These are phyloP conservation scores for Drosophila ohnishii DNA, from an alignment of 1,140 invertebrate species.

Conservation along the genomic window DNA sequence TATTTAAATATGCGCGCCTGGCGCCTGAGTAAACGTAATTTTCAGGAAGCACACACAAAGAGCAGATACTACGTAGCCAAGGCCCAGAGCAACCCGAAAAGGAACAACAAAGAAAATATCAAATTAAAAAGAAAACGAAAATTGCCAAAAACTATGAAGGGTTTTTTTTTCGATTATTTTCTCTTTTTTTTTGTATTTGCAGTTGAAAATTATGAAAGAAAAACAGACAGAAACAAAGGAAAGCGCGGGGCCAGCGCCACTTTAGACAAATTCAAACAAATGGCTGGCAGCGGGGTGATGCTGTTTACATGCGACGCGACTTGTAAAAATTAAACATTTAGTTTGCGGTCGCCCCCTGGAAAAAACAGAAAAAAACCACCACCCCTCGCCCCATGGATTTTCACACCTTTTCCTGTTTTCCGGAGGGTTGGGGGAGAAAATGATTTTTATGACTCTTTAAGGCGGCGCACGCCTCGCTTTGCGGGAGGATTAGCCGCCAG, in stretches of 20 bases:
- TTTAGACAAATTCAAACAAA: slow-evolving; percentile 82
- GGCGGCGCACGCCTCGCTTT: slow-evolving; percentile 56
- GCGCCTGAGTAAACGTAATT: slow-evolving; percentile 83
- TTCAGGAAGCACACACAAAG: slow-evolving; percentile 56
- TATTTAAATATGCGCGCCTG: slow-evolving; percentile 83
- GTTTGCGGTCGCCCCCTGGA: slow-evolving; percentile 56
- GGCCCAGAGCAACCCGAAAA: slow-evolving; percentile 45
- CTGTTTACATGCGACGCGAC: slow-evolving; percentile 72
- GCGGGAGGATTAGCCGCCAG: slow-evolving; percentile 54
- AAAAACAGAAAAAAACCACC: not conserved
- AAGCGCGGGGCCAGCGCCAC: slow-evolving; percentile 55
- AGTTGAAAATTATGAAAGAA: slow-evolving; percentile 68
- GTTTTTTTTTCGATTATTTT: slow-evolving; percentile 41
- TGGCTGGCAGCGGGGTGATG: slow-evolving; percentile 47
- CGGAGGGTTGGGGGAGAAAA: slow-evolving; percentile 44
- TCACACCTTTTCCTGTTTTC: slow-evolving; percentile 57
- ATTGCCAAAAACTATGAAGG: slow-evolving; percentile 56
- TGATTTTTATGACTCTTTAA: slow-evolving; percentile 78
- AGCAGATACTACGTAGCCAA: slow-evolving; percentile 29
- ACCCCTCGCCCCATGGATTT: slow-evolving; percentile 7
- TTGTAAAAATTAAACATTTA: slow-evolving; percentile 77
- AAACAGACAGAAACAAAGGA: slow-evolving; percentile 14
- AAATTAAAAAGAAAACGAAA: slow-evolving; percentile 75
- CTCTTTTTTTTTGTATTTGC: slow-evolving; percentile 31
- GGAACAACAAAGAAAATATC: slow-evolving; percentile 77